A percentile compares a stretch with the other conserved stretches of the same genome.
Conservation (phyloP, 92 coral and sea anemone genomes). For the Bergia sp. region DNA sequence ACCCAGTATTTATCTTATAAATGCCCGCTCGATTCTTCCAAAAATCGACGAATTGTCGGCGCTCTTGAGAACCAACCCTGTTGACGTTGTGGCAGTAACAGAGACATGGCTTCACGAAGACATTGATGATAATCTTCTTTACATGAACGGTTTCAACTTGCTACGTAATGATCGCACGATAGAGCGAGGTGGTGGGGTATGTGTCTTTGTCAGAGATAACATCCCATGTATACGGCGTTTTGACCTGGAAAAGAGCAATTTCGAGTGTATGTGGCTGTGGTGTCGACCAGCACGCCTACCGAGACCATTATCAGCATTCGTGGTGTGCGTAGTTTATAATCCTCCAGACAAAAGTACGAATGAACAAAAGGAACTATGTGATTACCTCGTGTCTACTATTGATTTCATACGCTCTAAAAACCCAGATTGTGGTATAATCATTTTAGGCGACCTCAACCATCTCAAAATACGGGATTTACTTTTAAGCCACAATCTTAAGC, state of each 20-base stretch:
- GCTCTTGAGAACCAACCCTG: not conserved
- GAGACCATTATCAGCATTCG: constrained; percentile 19
- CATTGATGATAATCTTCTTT: not conserved
- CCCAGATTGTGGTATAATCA: constrained; percentile 21
- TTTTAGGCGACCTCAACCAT: constrained; percentile 19
- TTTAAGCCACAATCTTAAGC: constrained; percentile 12
- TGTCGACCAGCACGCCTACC: not conserved
- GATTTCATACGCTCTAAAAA: constrained; percentile 4
- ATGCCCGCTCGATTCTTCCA: constrained; percentile 35
- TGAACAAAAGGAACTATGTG: constrained; percentile 4
- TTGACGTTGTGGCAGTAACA: not conserved
- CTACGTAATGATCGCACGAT: not conserved
- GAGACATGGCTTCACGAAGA: constrained; percentile 12
- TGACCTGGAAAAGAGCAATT: not conserved
- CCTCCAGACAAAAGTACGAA: not conserved
- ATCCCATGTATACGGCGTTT: constrained; percentile 7
- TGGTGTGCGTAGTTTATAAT: constrained; percentile 22
- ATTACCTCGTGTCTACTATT: constrained; percentile 11
- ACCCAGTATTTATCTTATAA: constrained; percentile 23
- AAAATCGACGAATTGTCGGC: not conserved
- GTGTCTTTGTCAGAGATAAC: not conserved
- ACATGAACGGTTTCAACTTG: constrained; percentile 7
- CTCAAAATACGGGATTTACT: not conserved
- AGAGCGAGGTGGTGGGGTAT: not conserved
- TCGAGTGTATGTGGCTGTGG: constrained; percentile 33